These are phyloP conservation scores for Channallabes apus DNA, from an alignment of 2,797 vertebrate species.

Conservation along the genomic window DNA sequence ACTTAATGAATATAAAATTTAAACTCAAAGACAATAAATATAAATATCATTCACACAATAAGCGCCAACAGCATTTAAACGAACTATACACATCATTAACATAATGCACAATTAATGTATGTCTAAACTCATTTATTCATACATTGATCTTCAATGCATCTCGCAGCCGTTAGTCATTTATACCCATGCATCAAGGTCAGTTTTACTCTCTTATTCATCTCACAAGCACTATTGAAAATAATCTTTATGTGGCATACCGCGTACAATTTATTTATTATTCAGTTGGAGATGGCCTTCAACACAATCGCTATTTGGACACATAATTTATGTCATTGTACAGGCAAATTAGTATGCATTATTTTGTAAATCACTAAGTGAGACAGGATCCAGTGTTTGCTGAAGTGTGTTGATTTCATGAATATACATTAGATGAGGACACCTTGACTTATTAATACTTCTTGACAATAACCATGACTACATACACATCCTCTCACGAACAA, in stretches of 20 bases:
- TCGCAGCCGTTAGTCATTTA: not conserved
- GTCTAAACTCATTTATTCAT: not conserved
- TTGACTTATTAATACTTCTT: not conserved
- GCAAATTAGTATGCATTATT: not conserved
- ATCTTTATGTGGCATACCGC: not conserved
- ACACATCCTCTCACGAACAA: not conserved
- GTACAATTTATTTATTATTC: not conserved
- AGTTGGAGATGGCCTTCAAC: not conserved
- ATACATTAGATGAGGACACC: not conserved
- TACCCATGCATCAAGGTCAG: not conserved
- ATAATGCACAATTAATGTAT: not conserved
- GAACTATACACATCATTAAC: too few species aligned
- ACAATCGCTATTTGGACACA: not conserved
- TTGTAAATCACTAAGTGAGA: not conserved
- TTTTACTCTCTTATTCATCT: not conserved
- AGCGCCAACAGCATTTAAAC: not conserved
- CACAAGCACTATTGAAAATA: not conserved
- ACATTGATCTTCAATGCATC: too few species aligned
- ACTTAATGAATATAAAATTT: not conserved
- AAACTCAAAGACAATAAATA: not conserved
- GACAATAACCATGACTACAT: not conserved
- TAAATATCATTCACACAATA: not conserved
- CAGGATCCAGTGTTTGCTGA: not conserved
- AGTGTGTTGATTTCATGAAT: not conserved
- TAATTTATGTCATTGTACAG: not conserved